Conservation (phyloP, 2,888 invertebrate genomes). For the Pyrrhia umbra region DNA sequence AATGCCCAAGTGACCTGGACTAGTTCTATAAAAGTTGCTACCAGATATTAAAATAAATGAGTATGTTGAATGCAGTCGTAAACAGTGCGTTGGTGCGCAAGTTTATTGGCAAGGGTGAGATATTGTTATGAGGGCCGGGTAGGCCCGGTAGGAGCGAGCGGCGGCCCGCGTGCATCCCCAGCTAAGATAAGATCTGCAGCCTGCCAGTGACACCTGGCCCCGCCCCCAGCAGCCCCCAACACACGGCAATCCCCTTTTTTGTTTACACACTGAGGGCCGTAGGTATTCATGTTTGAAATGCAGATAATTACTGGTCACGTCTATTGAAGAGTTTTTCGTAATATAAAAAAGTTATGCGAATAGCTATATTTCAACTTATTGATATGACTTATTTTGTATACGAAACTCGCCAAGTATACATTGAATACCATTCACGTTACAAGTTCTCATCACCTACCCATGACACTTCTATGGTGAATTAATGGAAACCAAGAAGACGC, state of each 20-base stretch:
- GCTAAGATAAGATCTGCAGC: conserved; percentile 84
- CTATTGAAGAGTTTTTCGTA: background rate
- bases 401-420: no score
- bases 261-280: conserved; percentile 62
- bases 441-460: no score
- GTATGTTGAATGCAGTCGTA: conserved; percentile 2
- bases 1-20: background rate
- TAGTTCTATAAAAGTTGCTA: background rate
- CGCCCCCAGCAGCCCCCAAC: conserved; percentile 81
- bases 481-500: background rate
- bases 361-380: background rate
- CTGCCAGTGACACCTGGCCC: conserved; percentile 87
- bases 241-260: conserved; percentile 70
- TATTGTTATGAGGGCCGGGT: conserved; percentile 40
- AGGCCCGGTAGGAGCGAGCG: conserved; percentile 29
- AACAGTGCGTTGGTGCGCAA: conserved; percentile 24
- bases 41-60: background rate
- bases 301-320: conserved; percentile 48
- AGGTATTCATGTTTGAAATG: conserved; percentile 53
- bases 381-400: background rate
- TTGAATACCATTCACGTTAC: no score
- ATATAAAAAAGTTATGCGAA: background rate
- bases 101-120: conserved; percentile 48
- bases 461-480: background rate
- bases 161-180: conserved; percentile 70